Evolutionary conservation across 2,113 vertebrate genomes (phyloP).

Genomic region (Benitochromis conjunctus): DNA sequence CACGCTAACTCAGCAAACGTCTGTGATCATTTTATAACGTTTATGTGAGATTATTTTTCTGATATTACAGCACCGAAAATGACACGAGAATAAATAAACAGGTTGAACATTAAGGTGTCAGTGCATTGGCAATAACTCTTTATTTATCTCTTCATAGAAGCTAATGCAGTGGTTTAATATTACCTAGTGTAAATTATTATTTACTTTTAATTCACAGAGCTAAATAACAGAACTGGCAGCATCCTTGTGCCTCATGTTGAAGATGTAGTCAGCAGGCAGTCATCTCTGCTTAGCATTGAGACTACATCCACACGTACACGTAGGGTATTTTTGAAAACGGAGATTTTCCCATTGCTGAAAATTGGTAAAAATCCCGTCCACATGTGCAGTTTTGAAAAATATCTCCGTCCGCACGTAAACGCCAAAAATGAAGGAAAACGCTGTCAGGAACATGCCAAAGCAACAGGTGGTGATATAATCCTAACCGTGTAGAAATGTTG

Average conservation of each 20-base stretch:
- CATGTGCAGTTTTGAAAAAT: too few species aligned
- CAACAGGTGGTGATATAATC: too few species aligned
- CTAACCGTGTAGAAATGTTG: too few species aligned
- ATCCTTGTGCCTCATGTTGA: background rate
- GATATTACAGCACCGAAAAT: background rate
- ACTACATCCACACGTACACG: too few species aligned
- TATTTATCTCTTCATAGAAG: background rate
- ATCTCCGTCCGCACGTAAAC: too few species aligned
- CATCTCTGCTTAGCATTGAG: background rate
- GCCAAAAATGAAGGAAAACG: too few species aligned
- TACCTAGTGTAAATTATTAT: background rate
- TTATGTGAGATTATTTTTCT: background rate
- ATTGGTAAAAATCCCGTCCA: too few species aligned
- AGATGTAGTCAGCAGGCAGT: background rate
- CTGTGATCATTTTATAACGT: background rate
- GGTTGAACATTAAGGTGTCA: background rate
- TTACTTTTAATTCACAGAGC: background rate
- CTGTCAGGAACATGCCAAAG: too few species aligned
- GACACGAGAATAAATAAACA: background rate
- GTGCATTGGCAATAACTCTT: background rate
- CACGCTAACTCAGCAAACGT: background rate
- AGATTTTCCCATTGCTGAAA: too few species aligned
- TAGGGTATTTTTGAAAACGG: too few species aligned
- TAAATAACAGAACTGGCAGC: background rate
- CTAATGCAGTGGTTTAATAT: background rate